phyloP scores from a whole-genome alignment of 2,797 vertebrate genomes.

The Neosilurus hyrtlii region DNA sequence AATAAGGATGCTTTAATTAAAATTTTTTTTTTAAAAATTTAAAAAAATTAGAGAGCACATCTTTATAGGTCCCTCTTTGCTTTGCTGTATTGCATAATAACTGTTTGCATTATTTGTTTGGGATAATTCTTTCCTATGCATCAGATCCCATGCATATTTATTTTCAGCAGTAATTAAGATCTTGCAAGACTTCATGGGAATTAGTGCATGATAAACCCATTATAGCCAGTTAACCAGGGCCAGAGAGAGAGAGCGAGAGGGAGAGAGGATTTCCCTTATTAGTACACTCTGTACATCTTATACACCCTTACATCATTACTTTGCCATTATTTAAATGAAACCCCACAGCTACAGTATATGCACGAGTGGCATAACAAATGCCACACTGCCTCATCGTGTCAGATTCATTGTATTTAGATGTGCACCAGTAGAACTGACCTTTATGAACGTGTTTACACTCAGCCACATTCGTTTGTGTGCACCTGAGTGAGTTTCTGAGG shows the following conservation, averaged over 20 bases:
- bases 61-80: background rate
- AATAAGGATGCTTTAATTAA: constrained; percentile 12
- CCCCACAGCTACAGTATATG: background rate
- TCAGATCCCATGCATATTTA: background rate
- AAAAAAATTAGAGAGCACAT: background rate
- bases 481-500: background rate
- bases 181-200: background rate
- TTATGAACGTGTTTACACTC: background rate
- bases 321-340: background rate
- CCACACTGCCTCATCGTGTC: background rate
- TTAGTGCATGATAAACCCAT: background rate
- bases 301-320: background rate
- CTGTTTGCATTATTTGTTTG: background rate
- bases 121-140: background rate
- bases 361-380: background rate
- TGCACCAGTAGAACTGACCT: constrained; percentile 1
- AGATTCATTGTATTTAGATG: background rate
- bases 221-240: background rate
- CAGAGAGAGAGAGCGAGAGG: too few species aligned
- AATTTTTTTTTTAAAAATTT: too few species aligned
- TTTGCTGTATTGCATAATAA: background rate
- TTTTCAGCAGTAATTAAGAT: background rate
- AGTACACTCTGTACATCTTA: background rate
- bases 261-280: constrained; percentile 16
- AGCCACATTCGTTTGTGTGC: background rate